These are phyloP conservation scores for Hydropotes inermis DNA, from an alignment of 2,113 vertebrate genomes.

Conservation along the genomic window DNA sequence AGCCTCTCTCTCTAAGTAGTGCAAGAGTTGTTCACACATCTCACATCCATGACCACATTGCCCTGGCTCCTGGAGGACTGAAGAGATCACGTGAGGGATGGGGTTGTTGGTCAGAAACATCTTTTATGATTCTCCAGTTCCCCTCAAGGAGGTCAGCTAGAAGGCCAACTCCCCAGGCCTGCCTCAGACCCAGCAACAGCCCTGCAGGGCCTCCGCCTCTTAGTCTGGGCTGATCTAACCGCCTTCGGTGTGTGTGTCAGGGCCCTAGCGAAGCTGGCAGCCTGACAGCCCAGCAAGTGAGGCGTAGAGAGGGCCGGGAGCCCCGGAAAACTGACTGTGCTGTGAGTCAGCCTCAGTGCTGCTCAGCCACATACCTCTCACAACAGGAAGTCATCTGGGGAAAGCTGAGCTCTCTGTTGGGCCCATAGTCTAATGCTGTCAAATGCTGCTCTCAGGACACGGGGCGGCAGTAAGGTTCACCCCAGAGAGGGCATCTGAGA, in stretches of 20 bases:
- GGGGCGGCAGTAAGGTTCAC: not conserved
- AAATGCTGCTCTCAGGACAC: not conserved
- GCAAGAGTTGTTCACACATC: not conserved
- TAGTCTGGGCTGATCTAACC: not conserved
- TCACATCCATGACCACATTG: not conserved
- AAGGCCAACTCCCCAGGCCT: not conserved
- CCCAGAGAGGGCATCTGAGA: not conserved
- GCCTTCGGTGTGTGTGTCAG: not conserved
- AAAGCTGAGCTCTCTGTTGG: not conserved
- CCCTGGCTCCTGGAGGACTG: not conserved
- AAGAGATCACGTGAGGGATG: not conserved
- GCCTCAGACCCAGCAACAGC: not conserved
- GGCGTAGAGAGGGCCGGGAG: not conserved
- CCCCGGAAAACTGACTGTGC: not conserved
- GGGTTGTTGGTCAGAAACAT: not conserved
- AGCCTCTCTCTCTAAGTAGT: not conserved
- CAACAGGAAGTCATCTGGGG: constrained; percentile 25
- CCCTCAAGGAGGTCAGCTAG: not conserved
- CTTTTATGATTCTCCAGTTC: not conserved
- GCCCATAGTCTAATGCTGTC: not conserved
- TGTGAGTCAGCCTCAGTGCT: not conserved
- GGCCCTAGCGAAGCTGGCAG: not conserved
- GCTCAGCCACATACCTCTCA: not conserved
- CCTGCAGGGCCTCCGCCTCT: not conserved
- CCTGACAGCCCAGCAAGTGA: not conserved